Conservation (phyloP, 2,113 vertebrate genomes). For the Chaenocephalus aceratus region DNA sequence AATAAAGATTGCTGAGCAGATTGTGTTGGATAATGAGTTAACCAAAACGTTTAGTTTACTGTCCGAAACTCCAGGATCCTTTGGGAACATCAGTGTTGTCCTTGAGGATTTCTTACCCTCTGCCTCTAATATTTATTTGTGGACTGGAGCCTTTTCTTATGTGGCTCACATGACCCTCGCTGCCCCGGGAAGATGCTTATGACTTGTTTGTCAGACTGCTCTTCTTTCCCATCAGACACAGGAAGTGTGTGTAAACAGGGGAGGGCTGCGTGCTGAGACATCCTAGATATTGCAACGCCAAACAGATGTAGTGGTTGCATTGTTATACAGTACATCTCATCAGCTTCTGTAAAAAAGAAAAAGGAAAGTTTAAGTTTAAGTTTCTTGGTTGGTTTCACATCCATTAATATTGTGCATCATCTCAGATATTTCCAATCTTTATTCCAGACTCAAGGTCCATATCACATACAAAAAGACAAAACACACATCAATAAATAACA, state of each 20-base stretch:
- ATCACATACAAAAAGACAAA: no score
- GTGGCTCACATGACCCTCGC: constrained; percentile 73
- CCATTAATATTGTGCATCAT: constrained; percentile 18
- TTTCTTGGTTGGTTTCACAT: constrained; percentile 6
- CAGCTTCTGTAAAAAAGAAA: constrained; percentile 10
- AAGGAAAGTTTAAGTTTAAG: background rate
- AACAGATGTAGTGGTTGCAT: constrained; percentile 53
- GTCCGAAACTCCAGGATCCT: constrained; percentile 19
- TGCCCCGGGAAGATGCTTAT: constrained; percentile 64
- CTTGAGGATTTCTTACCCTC: constrained; percentile 52
- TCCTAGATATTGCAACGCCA: constrained; percentile 35
- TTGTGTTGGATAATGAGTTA: background rate
- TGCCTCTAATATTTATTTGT: constrained; percentile 44
- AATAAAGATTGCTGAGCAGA: background rate
- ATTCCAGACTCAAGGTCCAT: no score
- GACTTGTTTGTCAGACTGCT: constrained; percentile 67
- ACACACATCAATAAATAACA: background rate
- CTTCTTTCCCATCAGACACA: constrained; percentile 78
- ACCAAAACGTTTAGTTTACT: constrained; percentile 12
- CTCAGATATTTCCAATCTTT: background rate
- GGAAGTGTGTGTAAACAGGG: constrained; percentile 69
- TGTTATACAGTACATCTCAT: constrained; percentile 26
- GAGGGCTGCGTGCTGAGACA: constrained; percentile 48
- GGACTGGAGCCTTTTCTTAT: constrained; percentile 36
- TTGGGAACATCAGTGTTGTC: constrained; percentile 29